These are phyloP conservation scores for Mesopsocus fuscifrons DNA, from an alignment of 2,888 invertebrate species.

Conservation along the genomic window DNA sequence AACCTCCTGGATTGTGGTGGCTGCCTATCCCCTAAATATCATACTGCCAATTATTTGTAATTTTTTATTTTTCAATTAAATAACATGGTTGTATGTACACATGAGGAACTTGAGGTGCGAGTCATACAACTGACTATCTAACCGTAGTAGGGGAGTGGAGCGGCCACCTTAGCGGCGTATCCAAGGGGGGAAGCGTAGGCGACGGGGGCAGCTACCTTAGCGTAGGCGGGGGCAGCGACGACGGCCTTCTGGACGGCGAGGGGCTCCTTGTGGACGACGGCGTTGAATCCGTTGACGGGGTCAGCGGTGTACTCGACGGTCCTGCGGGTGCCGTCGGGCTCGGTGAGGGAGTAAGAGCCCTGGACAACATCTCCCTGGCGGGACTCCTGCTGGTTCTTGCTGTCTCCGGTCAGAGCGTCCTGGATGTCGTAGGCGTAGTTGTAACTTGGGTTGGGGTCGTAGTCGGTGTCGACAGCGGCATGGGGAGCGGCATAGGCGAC, in stretches of 20 bases:
- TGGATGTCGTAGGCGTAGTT: constrained; percentile 19
- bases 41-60: no score
- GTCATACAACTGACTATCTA: background rate
- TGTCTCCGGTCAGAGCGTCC: constrained; percentile 19
- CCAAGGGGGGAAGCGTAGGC: constrained; percentile 13
- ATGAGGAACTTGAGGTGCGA: constrained; percentile 9
- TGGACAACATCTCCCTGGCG: constrained; percentile 18
- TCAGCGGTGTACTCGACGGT: constrained; percentile 19
- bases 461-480: constrained; percentile 17
- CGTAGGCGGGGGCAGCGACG: constrained; percentile 12
- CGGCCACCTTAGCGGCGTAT: constrained; percentile 12
- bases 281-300: constrained; percentile 21
- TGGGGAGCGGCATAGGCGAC: constrained; percentile 16
- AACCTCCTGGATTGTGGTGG: no score
- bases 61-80: constrained; percentile 6
- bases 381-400: constrained; percentile 18
- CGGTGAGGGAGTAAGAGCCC: constrained; percentile 18
- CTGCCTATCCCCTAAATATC: no score
- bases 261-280: constrained; percentile 19
- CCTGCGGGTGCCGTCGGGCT: constrained; percentile 16
- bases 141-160: constrained; percentile 9
- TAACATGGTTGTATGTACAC: constrained; percentile 10
- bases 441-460: constrained; percentile 19
- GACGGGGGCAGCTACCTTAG: constrained; percentile 18
- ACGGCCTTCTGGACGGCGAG: constrained; percentile 14